Evolutionary conservation across 2,888 invertebrate genomes (phyloP), one percentile per base, ranked within the genome.

Genomic region (Digitonthophagus gazella): DNA sequence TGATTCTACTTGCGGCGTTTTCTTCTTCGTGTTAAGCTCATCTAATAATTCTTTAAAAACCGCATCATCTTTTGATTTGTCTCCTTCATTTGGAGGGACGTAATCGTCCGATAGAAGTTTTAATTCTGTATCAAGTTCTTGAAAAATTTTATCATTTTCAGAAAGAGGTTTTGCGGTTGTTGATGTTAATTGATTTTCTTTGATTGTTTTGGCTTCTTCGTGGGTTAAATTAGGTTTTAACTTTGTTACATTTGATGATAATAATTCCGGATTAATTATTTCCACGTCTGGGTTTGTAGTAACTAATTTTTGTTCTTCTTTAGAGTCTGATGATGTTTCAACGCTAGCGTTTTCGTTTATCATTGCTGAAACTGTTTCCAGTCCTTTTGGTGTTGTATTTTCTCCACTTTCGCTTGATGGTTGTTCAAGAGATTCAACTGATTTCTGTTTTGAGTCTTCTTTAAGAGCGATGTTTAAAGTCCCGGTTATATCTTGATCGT

Each of bases 41-140:
- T 81, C 79, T 2, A 80, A 65, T 14, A 82, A 73, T 61, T 81
- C 80, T 67, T 78, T 77, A 68, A 82, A 82, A 20, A 81, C 79
- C 8, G 71, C 71, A 18, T 79, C 76, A 0, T 80, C 78, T 72
- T 81, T 80, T 56, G 74, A 71, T 57, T 78, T 74, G 67, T 79
- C 78, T 20, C 79, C 76, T 64, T 75, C 74, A 4, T 70, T 70
- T 15, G 67, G 74, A 3, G 74, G 72, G 0, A 70, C 72, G 8
- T 75, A 63, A 22, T 69, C 69, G 16, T 68, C 73, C 0, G 66
- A 16, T 16, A 67, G 67, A 15, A 69, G 63, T 8, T 71, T 76
- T 15, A 80, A 68, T 74, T 81, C 81, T 4, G 73, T 71, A 57
- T 80, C 74, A 3, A 81, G 70, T 69, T 80, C 76, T 64, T 76